Percentiles rank a stretch among this genome's conserved stretches.
These are phyloP conservation scores for Hippoglossus hippoglossus DNA, from an alignment of 2,797 vertebrate species.

Conservation along the genomic window DNA sequence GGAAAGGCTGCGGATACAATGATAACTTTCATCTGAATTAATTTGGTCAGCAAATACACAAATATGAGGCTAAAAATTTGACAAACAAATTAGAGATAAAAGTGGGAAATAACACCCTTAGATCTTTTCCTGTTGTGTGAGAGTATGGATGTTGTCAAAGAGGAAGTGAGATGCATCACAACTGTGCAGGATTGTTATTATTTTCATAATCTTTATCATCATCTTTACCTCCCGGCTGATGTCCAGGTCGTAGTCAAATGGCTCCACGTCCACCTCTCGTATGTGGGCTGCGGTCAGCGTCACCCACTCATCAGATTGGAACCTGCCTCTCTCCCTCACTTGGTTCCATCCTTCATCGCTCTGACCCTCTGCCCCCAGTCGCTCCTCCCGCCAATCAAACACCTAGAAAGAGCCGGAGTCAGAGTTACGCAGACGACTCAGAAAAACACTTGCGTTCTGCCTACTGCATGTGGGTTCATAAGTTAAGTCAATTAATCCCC, in stretches of 20 bases:
- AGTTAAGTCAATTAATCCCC: not conserved
- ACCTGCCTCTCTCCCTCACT: slow-evolving; percentile 72
- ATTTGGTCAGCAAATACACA: not conserved
- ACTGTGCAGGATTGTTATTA: no score
- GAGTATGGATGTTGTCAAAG: no score
- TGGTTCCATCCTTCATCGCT: slow-evolving; percentile 81
- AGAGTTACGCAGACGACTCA: not conserved
- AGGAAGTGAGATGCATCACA: not conserved
- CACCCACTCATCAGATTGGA: slow-evolving; percentile 86
- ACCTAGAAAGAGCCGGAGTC: slow-evolving; percentile 43
- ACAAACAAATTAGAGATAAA: no score
- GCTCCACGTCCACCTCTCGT: slow-evolving; percentile 89
- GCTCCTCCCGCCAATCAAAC: slow-evolving; percentile 68
- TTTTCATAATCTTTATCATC: no score
- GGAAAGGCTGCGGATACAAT: not conserved
- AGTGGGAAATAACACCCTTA: not conserved
- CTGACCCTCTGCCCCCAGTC: slow-evolving; percentile 79
- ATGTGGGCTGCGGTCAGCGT: slow-evolving; percentile 75
- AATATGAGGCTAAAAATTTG: not conserved
- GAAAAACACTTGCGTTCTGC: not conserved
- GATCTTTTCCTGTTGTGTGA: no score
- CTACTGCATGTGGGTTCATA: not conserved
- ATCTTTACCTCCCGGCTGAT: slow-evolving; percentile 91
- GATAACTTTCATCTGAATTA: not conserved
- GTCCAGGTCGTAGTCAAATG: slow-evolving; percentile 91